Base-by-base conservation (phyloP, 2,888 invertebrate genomes). In the Halictus quadricinctus region DNA sequence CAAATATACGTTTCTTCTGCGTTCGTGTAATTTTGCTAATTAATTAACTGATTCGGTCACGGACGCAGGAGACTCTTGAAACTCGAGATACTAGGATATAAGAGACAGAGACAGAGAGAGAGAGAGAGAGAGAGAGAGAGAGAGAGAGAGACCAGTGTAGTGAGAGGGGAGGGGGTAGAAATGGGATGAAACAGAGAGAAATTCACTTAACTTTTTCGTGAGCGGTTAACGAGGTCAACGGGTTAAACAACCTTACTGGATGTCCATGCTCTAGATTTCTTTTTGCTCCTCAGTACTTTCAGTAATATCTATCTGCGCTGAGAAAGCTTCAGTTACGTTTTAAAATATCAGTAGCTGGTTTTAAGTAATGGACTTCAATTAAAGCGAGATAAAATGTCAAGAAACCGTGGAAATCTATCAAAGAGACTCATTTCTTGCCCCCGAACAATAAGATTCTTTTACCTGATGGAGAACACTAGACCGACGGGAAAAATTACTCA, bases 141-240 rank as follows among this genome's bases (percentile, higher is more conserved):
- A 25, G 64, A 6, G 29, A 12, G 36, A 36, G 36, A 36, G 36
- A 36, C 36, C 36, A 36, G 46, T 2, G 2, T 2, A 21, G 36
- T 54, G 54, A 60, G 29, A 18, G 72, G 6, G 29, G 41, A 0
- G 75, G 0, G 43, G 15, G 41, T 12, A 72, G 73, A 66, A 80
- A 69, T 72, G 70, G 25, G 70, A 64, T 66, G 84, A 79, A 81
- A 87, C 80, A 88, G 86, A 81, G 88, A 81, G 81, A 86, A 89
- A 89, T 86, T 89, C 89, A 76, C 83, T 88, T 88, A 89, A 88
- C 83, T 87, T 89, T 89, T 86, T 87, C 84, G 79, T 76, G 54
- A 58, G 41, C 83, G 82, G 66, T 78, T 87, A 89, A 86, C 84
- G 85, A 81, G 89, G 89, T 89, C 88, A 89, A 89, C 84, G 79